phyloP scores from a whole-genome alignment of 2,797 vertebrate genomes.

The Aythya fuligula region DNA sequence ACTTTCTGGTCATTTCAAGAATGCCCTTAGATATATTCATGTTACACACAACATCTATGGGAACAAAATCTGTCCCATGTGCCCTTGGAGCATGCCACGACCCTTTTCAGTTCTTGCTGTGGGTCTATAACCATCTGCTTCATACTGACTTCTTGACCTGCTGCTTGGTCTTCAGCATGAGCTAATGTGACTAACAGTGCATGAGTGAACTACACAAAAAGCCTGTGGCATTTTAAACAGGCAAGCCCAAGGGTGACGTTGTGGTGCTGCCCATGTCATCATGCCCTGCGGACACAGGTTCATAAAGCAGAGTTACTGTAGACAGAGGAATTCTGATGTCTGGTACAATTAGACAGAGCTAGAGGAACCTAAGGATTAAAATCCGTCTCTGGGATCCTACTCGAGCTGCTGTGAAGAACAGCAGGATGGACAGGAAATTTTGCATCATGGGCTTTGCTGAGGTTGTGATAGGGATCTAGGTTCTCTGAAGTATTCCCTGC shows the following conservation, averaged over 20 bases:
- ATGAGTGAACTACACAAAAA: neutral
- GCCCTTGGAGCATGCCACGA: rapidly evolving
- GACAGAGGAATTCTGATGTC: neutral
- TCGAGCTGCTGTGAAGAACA: neutral
- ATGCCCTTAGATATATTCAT: neutral
- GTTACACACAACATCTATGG: neutral
- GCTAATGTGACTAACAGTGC: neutral
- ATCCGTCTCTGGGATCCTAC: neutral
- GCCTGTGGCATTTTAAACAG: neutral
- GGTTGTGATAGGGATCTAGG: neutral
- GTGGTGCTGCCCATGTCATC: neutral
- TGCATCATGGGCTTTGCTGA: neutral
- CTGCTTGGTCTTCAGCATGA: neutral
- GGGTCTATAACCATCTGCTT: neutral
- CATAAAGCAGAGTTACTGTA: neutral
- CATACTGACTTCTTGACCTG: neutral
- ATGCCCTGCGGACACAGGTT: neutral
- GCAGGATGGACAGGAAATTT: neutral
- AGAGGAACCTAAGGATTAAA: neutral
- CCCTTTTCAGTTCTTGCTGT: neutral
- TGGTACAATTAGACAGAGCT: neutral
- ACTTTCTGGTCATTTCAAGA: neutral
- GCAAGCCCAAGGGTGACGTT: neutral
- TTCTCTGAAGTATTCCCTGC: neutral
- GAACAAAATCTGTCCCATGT: neutral